A percentile compares a stretch with the other conserved stretches of the same genome.
phyloP scores from a whole-genome alignment of 2,797 vertebrate species.

The Onychomys arenicola region DNA sequence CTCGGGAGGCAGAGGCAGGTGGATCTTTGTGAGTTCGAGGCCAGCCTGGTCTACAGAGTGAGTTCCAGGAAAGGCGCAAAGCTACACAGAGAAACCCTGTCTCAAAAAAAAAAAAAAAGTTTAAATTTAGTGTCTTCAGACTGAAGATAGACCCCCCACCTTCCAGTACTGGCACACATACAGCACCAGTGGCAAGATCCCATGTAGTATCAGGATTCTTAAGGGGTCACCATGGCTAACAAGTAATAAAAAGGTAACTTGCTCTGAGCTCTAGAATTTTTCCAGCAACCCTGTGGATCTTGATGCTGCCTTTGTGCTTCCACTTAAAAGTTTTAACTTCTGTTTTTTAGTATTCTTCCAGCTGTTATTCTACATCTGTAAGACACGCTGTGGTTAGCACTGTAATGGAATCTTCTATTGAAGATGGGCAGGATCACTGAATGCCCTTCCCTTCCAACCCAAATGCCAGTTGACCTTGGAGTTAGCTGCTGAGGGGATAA shows the following conservation, averaged over 20 bases:
- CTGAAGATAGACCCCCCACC: not conserved
- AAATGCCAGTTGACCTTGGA: not conserved
- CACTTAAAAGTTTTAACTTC: not conserved
- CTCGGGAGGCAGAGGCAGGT: no score
- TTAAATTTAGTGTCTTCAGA: not conserved
- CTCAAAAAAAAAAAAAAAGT: no score
- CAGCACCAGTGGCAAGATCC: not conserved
- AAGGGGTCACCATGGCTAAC: no score
- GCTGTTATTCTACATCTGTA: not conserved
- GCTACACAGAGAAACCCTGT: no score
- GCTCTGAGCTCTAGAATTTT: not conserved
- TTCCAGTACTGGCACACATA: not conserved
- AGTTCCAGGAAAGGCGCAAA: no score
- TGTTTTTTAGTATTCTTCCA: not conserved
- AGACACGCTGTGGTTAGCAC: not conserved
- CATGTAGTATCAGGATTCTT: not conserved
- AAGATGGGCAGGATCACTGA: not conserved
- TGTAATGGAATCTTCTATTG: not conserved
- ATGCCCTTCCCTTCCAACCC: not conserved
- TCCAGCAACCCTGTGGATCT: not conserved
- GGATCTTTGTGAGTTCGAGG: no score
- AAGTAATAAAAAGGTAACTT: not conserved
- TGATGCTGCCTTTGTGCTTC: not conserved
- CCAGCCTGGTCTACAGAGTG: no score
- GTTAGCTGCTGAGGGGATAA: not conserved